A percentile compares a stretch with the other conserved stretches of the same genome.
phyloP scores from a whole-genome alignment of 2,888 invertebrate species.

The Sympetrum striolatum region DNA sequence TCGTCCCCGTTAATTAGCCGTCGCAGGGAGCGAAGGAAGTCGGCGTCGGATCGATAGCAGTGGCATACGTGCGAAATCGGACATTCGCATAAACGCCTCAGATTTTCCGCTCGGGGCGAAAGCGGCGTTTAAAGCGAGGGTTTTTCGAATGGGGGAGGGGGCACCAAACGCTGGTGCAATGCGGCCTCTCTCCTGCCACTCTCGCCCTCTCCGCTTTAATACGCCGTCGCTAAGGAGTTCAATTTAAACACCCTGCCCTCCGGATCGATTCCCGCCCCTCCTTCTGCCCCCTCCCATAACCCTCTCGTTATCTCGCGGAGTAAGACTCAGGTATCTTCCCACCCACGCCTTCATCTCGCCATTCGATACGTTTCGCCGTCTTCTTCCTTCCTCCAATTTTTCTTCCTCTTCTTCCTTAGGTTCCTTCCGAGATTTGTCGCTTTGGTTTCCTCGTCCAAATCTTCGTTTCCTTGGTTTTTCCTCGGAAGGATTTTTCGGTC shows the following conservation, averaged over 20 bases:
- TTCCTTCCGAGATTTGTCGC: no score
- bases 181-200: not conserved
- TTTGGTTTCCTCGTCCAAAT: not conserved
- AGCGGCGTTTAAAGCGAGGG: no score
- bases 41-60: no score
- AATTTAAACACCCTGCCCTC: constrained; percentile 21
- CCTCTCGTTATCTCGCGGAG: not conserved
- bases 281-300: not conserved
- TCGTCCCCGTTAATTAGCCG: no score
- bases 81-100: no score
- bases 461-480: no score
- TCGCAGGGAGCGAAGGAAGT: no score
- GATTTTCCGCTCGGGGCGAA: no score
- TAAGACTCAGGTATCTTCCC: not conserved
- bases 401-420: not conserved
- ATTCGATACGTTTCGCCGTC: not conserved
- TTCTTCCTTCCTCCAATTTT: not conserved
- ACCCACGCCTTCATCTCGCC: not conserved
- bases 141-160: no score
- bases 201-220: constrained; percentile 27
- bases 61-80: no score
- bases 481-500: no score
- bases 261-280: constrained; percentile 15
- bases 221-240: constrained; percentile 37
- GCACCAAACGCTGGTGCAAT: not conserved